These are phyloP conservation scores for Thamnophis elegans DNA, from an alignment of 2,797 vertebrate genomes.

Conservation along the genomic window DNA sequence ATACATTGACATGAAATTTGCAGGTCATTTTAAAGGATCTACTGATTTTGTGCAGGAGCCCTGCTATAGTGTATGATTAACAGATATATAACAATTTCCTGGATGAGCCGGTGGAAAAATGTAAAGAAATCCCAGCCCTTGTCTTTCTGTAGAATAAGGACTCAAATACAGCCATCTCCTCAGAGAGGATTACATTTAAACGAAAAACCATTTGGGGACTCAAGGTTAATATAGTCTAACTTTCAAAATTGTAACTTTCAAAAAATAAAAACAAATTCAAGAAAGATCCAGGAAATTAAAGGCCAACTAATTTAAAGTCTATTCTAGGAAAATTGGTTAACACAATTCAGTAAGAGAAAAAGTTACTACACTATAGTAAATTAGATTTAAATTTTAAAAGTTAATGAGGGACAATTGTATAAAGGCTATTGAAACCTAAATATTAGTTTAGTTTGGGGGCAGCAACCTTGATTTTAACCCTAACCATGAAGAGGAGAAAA, in stretches of 20 bases:
- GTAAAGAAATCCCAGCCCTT: slow-evolving; percentile 13
- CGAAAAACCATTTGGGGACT: neutral
- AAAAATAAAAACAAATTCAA: neutral
- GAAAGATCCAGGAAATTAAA: neutral
- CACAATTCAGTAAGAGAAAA: neutral
- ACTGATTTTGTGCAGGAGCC: neutral
- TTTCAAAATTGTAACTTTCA: neutral
- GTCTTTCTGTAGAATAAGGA: no score
- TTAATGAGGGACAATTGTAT: neutral
- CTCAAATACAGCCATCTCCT: neutral
- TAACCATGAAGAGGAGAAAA: neutral
- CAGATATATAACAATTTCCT: neutral
- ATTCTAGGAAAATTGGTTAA: neutral
- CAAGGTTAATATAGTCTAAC: neutral
- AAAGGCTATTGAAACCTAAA: neutral
- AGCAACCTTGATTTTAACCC: neutral
- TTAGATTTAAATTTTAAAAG: neutral
- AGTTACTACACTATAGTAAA: neutral
- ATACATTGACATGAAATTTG: slow-evolving; percentile 11
- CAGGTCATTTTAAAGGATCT: slow-evolving; percentile 11
- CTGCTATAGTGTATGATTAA: neutral
- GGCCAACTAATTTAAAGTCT: neutral
- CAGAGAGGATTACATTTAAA: neutral
- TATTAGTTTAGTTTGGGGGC: neutral
- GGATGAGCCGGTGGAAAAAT: neutral